Evolutionary conservation across 2,113 vertebrate genomes (phyloP).

Genomic region (Rhinolophus ferrumequinum): DNA sequence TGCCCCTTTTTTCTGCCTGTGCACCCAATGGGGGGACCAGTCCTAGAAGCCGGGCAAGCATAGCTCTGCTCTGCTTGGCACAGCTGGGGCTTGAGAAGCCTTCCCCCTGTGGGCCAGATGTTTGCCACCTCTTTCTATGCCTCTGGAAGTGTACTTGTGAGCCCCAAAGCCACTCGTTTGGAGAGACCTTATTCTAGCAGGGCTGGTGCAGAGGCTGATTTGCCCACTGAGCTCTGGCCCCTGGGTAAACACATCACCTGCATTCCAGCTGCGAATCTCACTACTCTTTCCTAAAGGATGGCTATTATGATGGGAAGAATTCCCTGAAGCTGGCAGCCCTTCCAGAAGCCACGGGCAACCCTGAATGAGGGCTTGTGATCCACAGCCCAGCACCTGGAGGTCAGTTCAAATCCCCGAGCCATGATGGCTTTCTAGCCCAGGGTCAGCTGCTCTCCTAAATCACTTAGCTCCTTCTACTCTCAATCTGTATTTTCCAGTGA

Average conservation of each 20-base stretch:
- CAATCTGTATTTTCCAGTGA: not conserved
- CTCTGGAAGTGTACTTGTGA: not conserved
- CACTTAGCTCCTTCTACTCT: not conserved
- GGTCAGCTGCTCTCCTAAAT: not conserved
- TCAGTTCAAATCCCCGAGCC: not conserved
- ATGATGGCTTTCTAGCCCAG: not conserved
- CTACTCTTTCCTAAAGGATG: not conserved
- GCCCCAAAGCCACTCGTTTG: not conserved
- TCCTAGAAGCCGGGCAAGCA: not conserved
- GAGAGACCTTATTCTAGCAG: not conserved
- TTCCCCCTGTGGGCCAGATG: not conserved
- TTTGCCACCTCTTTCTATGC: not conserved
- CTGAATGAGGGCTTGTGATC: not conserved
- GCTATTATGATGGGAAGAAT: not conserved
- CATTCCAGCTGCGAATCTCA: not conserved
- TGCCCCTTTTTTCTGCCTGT: not conserved
- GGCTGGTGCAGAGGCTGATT: not conserved
- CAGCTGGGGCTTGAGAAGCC: not conserved
- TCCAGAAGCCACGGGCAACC: accelerated
- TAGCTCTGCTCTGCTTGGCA: not conserved
- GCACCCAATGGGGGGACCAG: not conserved
- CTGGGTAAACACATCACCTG: not conserved
- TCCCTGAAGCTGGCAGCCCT: not conserved
- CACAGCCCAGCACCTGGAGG: not conserved
- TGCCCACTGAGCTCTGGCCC: not conserved